Percentiles rank a stretch among this genome's conserved stretches.
These are phyloP conservation scores for Ptychobarbus kaznakovi DNA, from an alignment of 2,797 vertebrate genomes.

Conservation along the genomic window DNA sequence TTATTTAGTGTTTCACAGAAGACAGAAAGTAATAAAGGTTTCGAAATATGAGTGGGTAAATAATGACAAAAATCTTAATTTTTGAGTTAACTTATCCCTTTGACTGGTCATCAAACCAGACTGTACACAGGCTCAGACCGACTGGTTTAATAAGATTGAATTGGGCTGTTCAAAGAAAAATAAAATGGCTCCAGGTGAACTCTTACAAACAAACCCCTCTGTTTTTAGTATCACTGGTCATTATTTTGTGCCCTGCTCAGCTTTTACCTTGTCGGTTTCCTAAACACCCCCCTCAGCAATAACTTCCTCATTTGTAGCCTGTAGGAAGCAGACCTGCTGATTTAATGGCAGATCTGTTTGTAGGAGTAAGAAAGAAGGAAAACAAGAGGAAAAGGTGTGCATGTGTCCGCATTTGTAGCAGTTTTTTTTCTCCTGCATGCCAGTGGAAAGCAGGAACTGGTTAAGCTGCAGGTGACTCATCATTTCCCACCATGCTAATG, in stretches of 20 bases:
- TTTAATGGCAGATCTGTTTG: conserved; percentile 28
- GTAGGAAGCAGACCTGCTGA: conserved; percentile 35
- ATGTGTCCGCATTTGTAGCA: background rate
- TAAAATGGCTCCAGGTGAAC: background rate
- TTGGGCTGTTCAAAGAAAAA: background rate
- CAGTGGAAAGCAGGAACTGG: conserved; percentile 19
- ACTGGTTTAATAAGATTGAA: background rate
- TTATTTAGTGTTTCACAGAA: background rate
- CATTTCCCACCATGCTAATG: conserved; percentile 61
- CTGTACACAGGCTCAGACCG: background rate
- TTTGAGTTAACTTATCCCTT: background rate
- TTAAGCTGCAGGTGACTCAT: conserved; percentile 48
- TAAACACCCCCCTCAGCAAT: conserved; percentile 24
- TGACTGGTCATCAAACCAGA: background rate
- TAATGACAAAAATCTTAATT: background rate
- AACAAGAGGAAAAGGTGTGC: conserved; percentile 8
- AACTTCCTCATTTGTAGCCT: conserved; percentile 25
- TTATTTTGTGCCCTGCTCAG: conserved; percentile 22
- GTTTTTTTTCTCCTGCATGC: background rate
- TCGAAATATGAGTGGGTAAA: background rate
- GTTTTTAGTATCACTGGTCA: conserved; percentile 16
- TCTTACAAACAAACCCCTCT: background rate
- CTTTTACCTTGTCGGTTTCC: conserved; percentile 6
- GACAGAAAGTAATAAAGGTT: background rate
- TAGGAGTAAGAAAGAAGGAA: background rate